Percentiles rank a stretch among this genome's conserved stretches.
These are phyloP conservation scores for Cardiocondyla obscurior DNA, from an alignment of 1,140 invertebrate genomes.

Conservation along the genomic window DNA sequence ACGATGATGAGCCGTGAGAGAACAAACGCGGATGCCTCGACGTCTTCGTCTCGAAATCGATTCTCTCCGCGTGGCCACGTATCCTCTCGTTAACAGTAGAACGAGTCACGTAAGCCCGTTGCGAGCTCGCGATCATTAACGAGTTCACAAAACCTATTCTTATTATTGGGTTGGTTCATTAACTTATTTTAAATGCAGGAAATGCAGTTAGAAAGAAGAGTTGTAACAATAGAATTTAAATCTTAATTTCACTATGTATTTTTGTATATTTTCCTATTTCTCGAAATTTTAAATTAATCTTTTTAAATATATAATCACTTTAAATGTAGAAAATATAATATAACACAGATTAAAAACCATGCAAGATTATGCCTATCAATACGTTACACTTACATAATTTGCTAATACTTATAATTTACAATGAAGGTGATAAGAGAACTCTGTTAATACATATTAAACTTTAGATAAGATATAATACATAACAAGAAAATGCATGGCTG, in stretches of 20 bases:
- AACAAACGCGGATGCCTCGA: no score
- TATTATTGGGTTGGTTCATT: not conserved
- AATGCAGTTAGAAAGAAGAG: not conserved
- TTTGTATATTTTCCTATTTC: not conserved
- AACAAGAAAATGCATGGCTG: not conserved
- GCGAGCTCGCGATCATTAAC: no score
- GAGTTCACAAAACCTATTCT: no score
- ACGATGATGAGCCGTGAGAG: no score
- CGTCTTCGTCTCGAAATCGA: no score
- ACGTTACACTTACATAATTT: not conserved
- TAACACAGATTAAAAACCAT: not conserved
- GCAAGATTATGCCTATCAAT: not conserved
- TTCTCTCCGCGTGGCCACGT: no score
- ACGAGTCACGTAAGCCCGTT: no score
- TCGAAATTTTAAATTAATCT: not conserved
- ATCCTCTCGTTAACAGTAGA: no score
- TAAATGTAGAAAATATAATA: not conserved
- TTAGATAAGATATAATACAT: slow-evolving; percentile 4
- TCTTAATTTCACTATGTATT: slow-evolving; percentile 25
- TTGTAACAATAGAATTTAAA: slow-evolving; percentile 12
- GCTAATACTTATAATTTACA: not conserved
- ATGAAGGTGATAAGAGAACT: not conserved
- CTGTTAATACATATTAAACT: not conserved
- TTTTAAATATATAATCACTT: not conserved
- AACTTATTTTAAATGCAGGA: slow-evolving; percentile 7